Conservation (phyloP, 2,797 vertebrate genomes). For the Sebastolobus altivelis region DNA sequence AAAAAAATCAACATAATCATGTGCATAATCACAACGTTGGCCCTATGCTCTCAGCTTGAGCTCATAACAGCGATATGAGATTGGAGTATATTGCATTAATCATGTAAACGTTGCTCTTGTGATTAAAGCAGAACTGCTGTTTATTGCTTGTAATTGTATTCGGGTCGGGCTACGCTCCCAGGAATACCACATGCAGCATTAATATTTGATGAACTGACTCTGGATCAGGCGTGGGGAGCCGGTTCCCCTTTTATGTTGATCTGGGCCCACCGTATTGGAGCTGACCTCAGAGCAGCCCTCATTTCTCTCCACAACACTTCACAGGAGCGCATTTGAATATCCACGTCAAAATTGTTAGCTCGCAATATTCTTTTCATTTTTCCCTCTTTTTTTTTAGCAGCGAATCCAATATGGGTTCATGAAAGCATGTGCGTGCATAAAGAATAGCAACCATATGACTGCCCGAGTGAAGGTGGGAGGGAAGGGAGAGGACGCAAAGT, state of each 20-base stretch:
- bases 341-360: constrained; percentile 58
- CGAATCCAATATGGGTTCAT: constrained; percentile 60
- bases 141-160: constrained; percentile 85
- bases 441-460: constrained; percentile 40
- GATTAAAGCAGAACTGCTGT: constrained; percentile 83
- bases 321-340: constrained; percentile 63
- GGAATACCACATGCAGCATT: constrained; percentile 74
- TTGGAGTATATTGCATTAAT: constrained; percentile 82
- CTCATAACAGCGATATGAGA: constrained; percentile 78
- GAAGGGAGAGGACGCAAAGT: constrained; percentile 16
- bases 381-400: constrained; percentile 46
- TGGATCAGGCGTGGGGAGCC: constrained; percentile 62
- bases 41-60: constrained; percentile 69
- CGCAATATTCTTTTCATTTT: constrained; percentile 58
- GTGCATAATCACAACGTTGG: constrained; percentile 75
- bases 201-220: constrained; percentile 82
- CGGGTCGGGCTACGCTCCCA: constrained; percentile 75
- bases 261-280: constrained; percentile 56
- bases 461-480: neutral
- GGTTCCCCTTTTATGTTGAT: constrained; percentile 67
- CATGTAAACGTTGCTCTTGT: constrained; percentile 81
- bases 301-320: constrained; percentile 51
- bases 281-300: constrained; percentile 72
- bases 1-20: constrained; percentile 78
- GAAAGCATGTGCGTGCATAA: constrained; percentile 59